Evolutionary conservation across 2,797 vertebrate genomes (phyloP).

Genomic region (Macroramphosus scolopax): DNA sequence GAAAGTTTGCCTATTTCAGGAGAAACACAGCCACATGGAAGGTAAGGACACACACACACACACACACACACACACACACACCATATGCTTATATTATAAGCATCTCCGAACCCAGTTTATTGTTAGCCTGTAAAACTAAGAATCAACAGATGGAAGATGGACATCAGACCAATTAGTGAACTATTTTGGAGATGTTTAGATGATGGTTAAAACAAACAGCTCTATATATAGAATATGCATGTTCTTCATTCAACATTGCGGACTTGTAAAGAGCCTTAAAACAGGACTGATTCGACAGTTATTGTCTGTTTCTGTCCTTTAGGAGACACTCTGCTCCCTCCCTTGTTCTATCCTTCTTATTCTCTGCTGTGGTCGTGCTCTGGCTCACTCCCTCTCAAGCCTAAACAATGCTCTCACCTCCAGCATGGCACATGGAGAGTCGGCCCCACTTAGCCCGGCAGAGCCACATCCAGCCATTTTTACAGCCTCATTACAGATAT

Average conservation of each 20-base stretch:
- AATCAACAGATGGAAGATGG: no score
- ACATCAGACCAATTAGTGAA: no score
- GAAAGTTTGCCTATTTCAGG: conserved; percentile 99
- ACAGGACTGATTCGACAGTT: conserved; percentile 44
- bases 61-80: background rate
- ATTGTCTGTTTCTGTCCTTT: conserved; percentile 40
- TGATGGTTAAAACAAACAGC: no score
- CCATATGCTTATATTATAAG: background rate
- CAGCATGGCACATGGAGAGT: conserved; percentile 37
- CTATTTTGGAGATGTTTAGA: no score
- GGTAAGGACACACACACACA: conserved; percentile 83
- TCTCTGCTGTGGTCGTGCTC: no score
- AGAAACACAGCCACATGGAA: conserved; percentile 99
- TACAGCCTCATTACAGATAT: conserved; percentile 47
- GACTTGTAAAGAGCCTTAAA: conserved; percentile 25
- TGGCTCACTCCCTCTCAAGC: no score
- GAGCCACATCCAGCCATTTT: conserved; percentile 34
- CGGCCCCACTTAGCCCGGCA: conserved; percentile 38
- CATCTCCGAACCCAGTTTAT: no score
- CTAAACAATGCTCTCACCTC: conserved; percentile 44
- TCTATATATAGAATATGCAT: no score
- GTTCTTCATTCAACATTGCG: no score
- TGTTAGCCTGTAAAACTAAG: no score
- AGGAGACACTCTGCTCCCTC: conserved; percentile 33
- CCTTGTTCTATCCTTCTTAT: conserved; percentile 14